Conservation (phyloP, 1,140 invertebrate genomes). For the Cherax quadricarinatus region DNA sequence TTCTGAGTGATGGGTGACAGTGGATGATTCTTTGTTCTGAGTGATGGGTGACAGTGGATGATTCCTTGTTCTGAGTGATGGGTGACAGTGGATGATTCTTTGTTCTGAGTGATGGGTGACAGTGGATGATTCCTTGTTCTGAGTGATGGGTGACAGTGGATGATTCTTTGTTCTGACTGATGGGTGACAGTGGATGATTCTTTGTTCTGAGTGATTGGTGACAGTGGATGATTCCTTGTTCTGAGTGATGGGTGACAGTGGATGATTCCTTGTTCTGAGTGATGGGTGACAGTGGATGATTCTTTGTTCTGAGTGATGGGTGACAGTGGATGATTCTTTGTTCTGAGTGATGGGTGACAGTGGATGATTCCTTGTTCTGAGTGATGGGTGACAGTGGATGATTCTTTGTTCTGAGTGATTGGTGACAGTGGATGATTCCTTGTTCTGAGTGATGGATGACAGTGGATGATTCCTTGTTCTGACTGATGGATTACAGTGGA, state of each 20-base stretch:
- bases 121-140: background rate
- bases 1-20: background rate
- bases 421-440: background rate
- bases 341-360: too few relatives aligned
- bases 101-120: background rate
- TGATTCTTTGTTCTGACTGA: background rate
- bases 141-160: too few relatives aligned
- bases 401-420: fast-evolving
- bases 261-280: background rate
- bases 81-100: too few relatives aligned
- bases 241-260: too few relatives aligned
- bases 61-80: background rate
- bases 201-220: background rate
- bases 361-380: background rate
- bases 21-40: background rate
- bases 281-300: background rate
- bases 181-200: too few relatives aligned
- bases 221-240: background rate
- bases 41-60: too few relatives aligned
- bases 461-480: background rate
- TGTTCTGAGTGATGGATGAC: too few relatives aligned
- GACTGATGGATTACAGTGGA: background rate
- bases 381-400: background rate
- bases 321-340: background rate
- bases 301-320: background rate